These are phyloP conservation scores for Apteryx mantelli DNA, from an alignment of 2,113 vertebrate species.

Conservation along the genomic window DNA sequence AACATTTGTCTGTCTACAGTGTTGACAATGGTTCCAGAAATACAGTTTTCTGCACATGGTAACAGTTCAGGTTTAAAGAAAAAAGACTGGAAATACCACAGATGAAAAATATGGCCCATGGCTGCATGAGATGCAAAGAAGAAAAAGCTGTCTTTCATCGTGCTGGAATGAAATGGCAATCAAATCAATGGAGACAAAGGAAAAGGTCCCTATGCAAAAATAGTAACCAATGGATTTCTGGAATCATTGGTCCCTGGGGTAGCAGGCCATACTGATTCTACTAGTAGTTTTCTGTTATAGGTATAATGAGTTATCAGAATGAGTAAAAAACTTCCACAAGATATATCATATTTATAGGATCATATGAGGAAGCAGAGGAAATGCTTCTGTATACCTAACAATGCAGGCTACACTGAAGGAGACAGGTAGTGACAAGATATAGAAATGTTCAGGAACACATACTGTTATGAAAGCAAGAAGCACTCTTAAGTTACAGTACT, in stretches of 20 bases:
- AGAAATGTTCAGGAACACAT: neutral
- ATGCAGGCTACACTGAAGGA: neutral
- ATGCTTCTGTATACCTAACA: neutral
- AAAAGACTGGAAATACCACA: neutral
- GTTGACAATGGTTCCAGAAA: neutral
- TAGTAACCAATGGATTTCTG: neutral
- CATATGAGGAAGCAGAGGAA: neutral
- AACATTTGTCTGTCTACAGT: neutral
- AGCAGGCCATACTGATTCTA: neutral
- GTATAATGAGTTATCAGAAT: neutral
- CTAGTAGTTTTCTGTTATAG: neutral
- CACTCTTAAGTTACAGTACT: neutral
- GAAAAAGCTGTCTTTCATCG: neutral
- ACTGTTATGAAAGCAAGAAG: neutral
- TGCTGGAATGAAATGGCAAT: neutral
- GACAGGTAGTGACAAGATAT: neutral
- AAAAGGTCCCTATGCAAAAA: neutral
- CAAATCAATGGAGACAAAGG: neutral
- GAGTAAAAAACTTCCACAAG: neutral
- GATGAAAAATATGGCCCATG: neutral
- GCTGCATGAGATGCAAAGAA: neutral
- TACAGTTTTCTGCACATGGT: neutral
- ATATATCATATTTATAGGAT: neutral
- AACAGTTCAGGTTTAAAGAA: neutral
- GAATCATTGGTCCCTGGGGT: neutral